phyloP scores from a whole-genome alignment of 2,113 vertebrate genomes.

The Crypturellus undulatus region DNA sequence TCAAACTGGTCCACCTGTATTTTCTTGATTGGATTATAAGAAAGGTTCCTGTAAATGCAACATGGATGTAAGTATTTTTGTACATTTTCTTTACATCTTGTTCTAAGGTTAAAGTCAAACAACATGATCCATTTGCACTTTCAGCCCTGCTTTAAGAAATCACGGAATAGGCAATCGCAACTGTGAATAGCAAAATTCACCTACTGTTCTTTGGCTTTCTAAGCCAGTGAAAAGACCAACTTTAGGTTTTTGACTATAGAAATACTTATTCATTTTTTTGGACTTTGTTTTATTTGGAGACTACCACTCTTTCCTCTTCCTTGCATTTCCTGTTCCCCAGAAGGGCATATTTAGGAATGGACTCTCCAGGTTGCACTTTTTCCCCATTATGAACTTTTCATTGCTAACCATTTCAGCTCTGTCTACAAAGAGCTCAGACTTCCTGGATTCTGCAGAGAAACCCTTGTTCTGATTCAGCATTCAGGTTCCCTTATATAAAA shows the following conservation, averaged over 20 bases:
- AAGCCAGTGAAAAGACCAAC: background rate
- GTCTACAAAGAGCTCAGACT: too few relatives aligned
- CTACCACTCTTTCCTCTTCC: background rate
- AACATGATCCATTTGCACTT: background rate
- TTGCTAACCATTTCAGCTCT: too few relatives aligned
- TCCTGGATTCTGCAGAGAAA: too few relatives aligned
- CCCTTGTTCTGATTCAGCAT: too few relatives aligned
- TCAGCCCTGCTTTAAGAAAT: background rate
- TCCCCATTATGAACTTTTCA: too few relatives aligned
- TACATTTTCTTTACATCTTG: background rate
- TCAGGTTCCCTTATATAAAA: background rate
- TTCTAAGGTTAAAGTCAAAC: background rate
- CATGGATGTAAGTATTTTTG: background rate
- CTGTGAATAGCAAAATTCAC: background rate
- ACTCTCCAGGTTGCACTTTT: too few relatives aligned
- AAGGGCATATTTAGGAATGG: too few relatives aligned
- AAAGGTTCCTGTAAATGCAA: constrained; percentile 88
- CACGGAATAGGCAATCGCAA: background rate
- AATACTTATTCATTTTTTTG: background rate
- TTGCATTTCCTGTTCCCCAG: too few relatives aligned
- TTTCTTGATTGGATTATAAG: constrained; percentile 91
- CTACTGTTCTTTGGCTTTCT: background rate
- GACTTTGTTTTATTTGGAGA: background rate
- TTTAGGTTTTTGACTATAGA: background rate
- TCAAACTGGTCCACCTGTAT: constrained; percentile 92